phyloP scores from a whole-genome alignment of 2,113 vertebrate species.

The Ascaphus truei region DNA sequence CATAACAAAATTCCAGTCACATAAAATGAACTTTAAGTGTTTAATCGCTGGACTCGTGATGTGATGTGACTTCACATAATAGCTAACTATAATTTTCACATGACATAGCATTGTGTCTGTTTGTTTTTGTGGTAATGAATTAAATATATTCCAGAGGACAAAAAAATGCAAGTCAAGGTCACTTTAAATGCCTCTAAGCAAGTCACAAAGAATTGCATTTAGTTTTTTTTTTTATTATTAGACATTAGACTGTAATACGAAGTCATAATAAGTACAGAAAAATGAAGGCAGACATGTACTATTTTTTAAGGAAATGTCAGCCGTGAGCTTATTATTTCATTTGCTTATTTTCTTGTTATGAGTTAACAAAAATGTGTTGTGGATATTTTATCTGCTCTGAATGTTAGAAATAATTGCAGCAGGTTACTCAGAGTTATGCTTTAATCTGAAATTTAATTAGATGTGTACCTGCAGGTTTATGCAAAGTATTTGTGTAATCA shows the following conservation, averaged over 20 bases:
- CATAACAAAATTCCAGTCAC: constrained; percentile 3
- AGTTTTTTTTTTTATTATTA: constrained; percentile 22
- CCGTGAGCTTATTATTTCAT: too few species aligned
- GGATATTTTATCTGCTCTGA: background rate
- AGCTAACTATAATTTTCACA: constrained; percentile 31
- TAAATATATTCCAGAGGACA: constrained; percentile 32
- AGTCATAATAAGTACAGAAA: constrained; percentile 4
- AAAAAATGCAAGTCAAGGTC: constrained; percentile 21
- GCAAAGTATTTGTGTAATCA: too few species aligned
- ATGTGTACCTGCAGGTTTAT: too few species aligned
- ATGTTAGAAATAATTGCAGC: too few species aligned
- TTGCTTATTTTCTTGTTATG: constrained; percentile 3
- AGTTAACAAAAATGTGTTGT: background rate
- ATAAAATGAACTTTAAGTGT: constrained; percentile 27
- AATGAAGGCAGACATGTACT: too few species aligned
- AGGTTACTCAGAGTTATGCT: too few species aligned
- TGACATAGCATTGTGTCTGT: constrained; percentile 26
- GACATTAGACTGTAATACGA: constrained; percentile 20
- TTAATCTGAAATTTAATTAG: too few species aligned
- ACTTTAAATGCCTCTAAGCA: constrained; percentile 19
- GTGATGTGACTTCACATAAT: constrained; percentile 30
- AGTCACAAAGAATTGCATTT: constrained; percentile 12
- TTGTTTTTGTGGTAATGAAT: constrained; percentile 26
- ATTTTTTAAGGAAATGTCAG: constrained; percentile 6
- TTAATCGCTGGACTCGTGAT: constrained; percentile 26